A percentile compares a stretch with the other conserved stretches of the same genome.
phyloP scores from a whole-genome alignment of 2,797 vertebrate genomes.

The Schizopygopsis malacanthus region DNA sequence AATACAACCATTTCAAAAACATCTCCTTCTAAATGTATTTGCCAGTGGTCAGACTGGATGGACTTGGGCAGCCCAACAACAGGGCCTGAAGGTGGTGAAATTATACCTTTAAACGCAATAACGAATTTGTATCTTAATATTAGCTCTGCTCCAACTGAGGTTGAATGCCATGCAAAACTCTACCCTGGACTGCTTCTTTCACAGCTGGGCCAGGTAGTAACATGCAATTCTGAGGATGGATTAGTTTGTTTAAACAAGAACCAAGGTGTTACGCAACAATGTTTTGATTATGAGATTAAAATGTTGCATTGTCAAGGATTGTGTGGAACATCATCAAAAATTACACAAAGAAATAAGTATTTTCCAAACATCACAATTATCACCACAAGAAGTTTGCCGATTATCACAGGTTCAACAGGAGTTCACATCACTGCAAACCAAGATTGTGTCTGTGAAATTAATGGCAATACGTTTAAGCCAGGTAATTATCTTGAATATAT shows the following conservation, averaged over 20 bases:
- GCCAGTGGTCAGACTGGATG: slow-evolving; percentile 55
- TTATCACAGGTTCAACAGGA: slow-evolving; percentile 4
- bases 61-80: slow-evolving; percentile 38
- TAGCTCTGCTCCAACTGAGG: slow-evolving; percentile 20
- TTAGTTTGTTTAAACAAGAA: slow-evolving; percentile 46
- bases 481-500: background rate
- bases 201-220: slow-evolving; percentile 51
- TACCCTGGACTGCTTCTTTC: slow-evolving; percentile 45
- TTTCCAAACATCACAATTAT: background rate
- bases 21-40: slow-evolving; percentile 12
- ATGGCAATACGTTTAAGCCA: slow-evolving; percentile 10
- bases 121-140: background rate
- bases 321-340: slow-evolving; percentile 5
- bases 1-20: background rate
- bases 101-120: slow-evolving; percentile 36
- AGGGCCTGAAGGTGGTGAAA: slow-evolving; percentile 48
- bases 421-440: background rate
- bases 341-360: slow-evolving; percentile 8
- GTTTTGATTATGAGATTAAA: slow-evolving; percentile 53
- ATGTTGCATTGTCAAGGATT: slow-evolving; percentile 29
- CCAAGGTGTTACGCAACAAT: slow-evolving; percentile 30
- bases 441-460: slow-evolving; percentile 28
- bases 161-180: slow-evolving; percentile 49
- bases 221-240: slow-evolving; percentile 30
- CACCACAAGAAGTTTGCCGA: slow-evolving; percentile 14